Conservation (phyloP, 1,140 invertebrate genomes). For the Arctopsyche grandis region DNA sequence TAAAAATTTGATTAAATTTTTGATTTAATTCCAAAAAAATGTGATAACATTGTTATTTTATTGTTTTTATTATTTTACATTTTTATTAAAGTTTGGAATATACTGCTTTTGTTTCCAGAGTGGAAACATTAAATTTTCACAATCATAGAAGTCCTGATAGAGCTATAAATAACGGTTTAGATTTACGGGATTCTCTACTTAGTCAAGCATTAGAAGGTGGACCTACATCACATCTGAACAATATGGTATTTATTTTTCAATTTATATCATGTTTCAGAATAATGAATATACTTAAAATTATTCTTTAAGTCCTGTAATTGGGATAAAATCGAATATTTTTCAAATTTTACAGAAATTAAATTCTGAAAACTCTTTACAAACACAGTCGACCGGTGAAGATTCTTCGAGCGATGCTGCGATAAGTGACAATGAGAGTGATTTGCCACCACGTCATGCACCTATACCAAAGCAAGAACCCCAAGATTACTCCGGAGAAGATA, state of each 20-base stretch:
- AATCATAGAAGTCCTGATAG: conserved; percentile 61
- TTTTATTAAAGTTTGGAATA: conserved; percentile 1
- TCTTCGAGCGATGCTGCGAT: conserved; percentile 74
- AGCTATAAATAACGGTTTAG: conserved; percentile 64
- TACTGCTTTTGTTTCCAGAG: conserved; percentile 42
- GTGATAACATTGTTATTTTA: not conserved
- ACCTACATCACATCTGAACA: conserved; percentile 61
- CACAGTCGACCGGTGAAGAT: conserved; percentile 82
- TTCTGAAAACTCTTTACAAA: conserved; percentile 63
- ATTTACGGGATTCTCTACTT: conserved; percentile 75
- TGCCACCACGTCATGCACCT: conserved; percentile 58
- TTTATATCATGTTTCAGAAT: not conserved
- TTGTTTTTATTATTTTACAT: conserved; percentile 1
- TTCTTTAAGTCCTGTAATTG: conserved; percentile 28
- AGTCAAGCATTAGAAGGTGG: conserved; percentile 78
- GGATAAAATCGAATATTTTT: not conserved
- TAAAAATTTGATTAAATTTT: conserved; percentile 44
- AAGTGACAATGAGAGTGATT: conserved; percentile 71
- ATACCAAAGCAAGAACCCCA: conserved; percentile 70
- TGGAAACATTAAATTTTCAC: conserved; percentile 46
- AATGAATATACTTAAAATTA: not conserved
- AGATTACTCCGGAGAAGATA: conserved; percentile 73
- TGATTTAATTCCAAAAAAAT: not conserved
- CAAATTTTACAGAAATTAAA: conserved; percentile 49
- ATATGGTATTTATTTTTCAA: conserved; percentile 57